Percentiles rank a stretch among this genome's conserved stretches.
Evolutionary conservation across 2,113 vertebrate genomes (phyloP).

Genomic region (Lipophrys pholis): DNA sequence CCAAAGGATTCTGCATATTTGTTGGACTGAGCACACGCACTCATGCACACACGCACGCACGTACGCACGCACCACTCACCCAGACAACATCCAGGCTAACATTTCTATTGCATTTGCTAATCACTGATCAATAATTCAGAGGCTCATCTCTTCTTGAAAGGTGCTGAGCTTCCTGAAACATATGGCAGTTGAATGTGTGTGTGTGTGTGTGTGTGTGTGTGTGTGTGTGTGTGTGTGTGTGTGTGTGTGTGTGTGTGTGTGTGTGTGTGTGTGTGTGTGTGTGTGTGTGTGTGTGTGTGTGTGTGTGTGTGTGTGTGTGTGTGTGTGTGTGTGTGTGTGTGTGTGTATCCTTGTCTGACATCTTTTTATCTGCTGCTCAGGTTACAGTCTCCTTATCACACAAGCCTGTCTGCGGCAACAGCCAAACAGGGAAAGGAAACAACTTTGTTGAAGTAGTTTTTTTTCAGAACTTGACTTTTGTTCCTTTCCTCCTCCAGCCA

Average conservation of each 20-base stretch:
- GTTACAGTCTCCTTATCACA: conserved; percentile 84
- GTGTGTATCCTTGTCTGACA: conserved; percentile 53
- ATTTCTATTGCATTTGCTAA: conserved; percentile 99
- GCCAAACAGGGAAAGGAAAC: conserved; percentile 74
- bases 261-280: conserved; percentile 16
- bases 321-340: conserved; percentile 20
- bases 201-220: conserved; percentile 1
- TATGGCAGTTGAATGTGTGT: conserved; percentile 86
- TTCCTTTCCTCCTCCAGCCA: conserved; percentile 43
- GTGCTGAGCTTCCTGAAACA: conserved; percentile 90
- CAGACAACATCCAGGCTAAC: conserved; percentile 93
- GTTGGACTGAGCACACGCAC: conserved; percentile 9
- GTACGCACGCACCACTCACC: conserved; percentile 38
- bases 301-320: conserved; percentile 59
- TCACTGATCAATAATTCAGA: conserved; percentile 99
- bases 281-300: conserved; percentile 60
- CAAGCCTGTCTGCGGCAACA: conserved; percentile 59
- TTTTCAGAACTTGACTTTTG: conserved; percentile 65
- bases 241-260: conserved; percentile 17
- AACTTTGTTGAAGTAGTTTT: conserved; percentile 82
- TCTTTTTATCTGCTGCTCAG: conserved; percentile 75
- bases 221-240: conserved; percentile 24
- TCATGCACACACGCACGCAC: conserved; percentile 23
- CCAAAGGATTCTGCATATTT: neutral
- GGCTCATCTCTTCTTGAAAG: conserved; percentile 89